These are phyloP conservation scores for Tetrao urogallus DNA, from an alignment of 2,113 vertebrate genomes.

Conservation along the genomic window DNA sequence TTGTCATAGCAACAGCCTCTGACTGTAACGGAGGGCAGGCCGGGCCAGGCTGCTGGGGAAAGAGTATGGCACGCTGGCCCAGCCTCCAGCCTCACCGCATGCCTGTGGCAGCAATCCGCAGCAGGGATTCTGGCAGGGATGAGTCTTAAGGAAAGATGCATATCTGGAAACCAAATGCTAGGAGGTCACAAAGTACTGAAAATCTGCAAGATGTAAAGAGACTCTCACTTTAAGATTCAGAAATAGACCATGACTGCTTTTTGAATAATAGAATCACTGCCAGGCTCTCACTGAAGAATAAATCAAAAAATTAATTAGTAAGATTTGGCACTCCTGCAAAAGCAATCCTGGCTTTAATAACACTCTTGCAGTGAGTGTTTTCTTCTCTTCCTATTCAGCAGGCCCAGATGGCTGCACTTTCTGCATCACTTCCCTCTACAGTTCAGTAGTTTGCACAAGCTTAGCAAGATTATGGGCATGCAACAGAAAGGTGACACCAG, in stretches of 20 bases:
- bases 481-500: not conserved
- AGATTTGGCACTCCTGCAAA: conserved; percentile 25
- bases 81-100: not conserved
- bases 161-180: conserved; percentile 24
- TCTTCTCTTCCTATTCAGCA: conserved; percentile 29
- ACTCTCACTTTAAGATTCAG: not conserved
- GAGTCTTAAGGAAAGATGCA: not conserved
- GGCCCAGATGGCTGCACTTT: not conserved
- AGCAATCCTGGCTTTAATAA: conserved; percentile 2
- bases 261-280: conserved; percentile 1
- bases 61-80: no score
- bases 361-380: not conserved
- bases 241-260: not conserved
- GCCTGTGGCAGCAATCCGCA: no score
- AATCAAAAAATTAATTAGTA: conserved; percentile 56
- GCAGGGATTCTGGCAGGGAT: not conserved
- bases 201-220: not conserved
- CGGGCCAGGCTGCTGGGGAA: not conserved
- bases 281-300: conserved; percentile 25
- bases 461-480: not conserved
- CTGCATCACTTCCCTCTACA: conserved; percentile 35
- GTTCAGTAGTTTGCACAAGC: not conserved
- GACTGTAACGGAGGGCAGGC: not conserved
- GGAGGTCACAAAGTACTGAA: not conserved
- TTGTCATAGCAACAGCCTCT: not conserved